Evolutionary conservation across 2,113 vertebrate genomes (phyloP).

Genomic region (Dasypus novemcinctus): DNA sequence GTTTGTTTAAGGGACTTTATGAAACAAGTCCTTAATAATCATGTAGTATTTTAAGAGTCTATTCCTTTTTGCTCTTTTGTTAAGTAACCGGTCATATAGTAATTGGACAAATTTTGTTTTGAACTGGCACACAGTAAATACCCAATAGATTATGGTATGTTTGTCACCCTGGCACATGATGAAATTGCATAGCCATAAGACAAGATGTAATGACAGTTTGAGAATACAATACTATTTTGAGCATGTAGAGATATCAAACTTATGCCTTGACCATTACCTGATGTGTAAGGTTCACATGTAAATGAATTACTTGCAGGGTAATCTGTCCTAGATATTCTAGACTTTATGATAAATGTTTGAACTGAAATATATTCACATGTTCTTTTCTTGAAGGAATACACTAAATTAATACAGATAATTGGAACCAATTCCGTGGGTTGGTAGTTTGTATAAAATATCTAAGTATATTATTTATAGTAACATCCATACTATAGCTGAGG

Average conservation of each 20-base stretch:
- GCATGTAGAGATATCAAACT: neutral
- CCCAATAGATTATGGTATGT: neutral
- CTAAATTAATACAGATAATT: neutral
- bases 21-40: neutral
- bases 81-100: neutral
- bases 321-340: neutral
- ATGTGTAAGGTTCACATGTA: neutral
- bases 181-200: neutral
- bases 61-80: neutral
- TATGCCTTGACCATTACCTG: neutral
- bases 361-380: neutral
- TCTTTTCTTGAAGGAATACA: neutral
- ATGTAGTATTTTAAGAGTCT: neutral
- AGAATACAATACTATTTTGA: neutral
- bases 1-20: conserved; percentile 4
- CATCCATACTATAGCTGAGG: neutral
- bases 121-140: neutral
- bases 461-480: neutral
- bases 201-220: neutral
- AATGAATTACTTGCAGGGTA: neutral
- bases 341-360: neutral
- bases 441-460: neutral
- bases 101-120: neutral
- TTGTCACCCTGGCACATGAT: neutral
- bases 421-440: neutral